These are phyloP conservation scores for Echinops telfairi DNA, from an alignment of 2,113 vertebrate species.

Conservation along the genomic window DNA sequence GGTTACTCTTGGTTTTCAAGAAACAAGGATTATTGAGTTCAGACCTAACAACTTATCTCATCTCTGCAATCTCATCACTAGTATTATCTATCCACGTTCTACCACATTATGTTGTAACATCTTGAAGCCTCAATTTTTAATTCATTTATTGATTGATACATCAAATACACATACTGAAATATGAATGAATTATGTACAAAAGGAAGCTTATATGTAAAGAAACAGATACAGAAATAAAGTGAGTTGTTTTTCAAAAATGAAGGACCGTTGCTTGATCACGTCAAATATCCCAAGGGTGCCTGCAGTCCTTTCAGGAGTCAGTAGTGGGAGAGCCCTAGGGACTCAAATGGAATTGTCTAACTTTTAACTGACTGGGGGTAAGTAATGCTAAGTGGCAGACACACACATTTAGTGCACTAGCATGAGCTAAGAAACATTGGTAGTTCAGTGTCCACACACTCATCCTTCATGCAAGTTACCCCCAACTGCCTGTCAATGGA, in stretches of 20 bases:
- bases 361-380: neutral
- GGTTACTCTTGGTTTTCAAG: neutral
- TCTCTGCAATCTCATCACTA: neutral
- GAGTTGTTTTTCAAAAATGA: neutral
- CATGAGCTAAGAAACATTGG: neutral
- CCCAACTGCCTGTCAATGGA: neutral
- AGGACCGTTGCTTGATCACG: neutral
- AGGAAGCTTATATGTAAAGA: neutral
- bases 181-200: neutral
- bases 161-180: neutral
- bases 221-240: neutral
- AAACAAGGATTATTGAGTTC: neutral
- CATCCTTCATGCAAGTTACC: neutral
- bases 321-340: neutral
- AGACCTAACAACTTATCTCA: neutral
- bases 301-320: neutral
- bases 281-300: neutral
- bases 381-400: neutral
- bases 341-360: no score
- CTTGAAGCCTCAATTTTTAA: neutral
- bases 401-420: neutral
- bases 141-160: slow-evolving; percentile 26
- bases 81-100: neutral
- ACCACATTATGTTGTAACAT: neutral
- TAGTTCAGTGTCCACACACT: neutral